phyloP scores from a whole-genome alignment of 1,140 invertebrate genomes.

The Papilio aristodemus region DNA sequence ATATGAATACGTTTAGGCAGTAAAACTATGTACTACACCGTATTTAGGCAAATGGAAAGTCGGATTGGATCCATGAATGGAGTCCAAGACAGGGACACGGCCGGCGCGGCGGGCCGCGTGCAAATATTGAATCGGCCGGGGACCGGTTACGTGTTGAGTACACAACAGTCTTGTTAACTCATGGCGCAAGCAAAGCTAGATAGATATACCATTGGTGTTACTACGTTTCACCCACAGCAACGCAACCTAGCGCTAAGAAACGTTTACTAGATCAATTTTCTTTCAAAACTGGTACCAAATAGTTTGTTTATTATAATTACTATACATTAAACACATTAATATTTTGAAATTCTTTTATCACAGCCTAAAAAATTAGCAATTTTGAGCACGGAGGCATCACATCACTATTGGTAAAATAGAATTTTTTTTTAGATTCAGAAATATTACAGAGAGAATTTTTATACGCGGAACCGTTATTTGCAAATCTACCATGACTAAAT shows the following conservation, averaged over 20 bases:
- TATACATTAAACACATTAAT: no score
- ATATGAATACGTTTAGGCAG: background rate
- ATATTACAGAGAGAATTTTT: background rate
- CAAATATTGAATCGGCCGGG: constrained; percentile 53
- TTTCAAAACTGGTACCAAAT: background rate
- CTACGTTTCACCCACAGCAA: constrained; percentile 17
- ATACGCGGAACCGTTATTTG: constrained; percentile 23
- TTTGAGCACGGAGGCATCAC: no score
- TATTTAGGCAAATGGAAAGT: constrained; percentile 35
- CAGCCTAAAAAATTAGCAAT: no score
- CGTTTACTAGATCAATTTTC: background rate
- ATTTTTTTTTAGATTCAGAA: background rate
- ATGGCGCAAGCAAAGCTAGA: constrained; percentile 14
- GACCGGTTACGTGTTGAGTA: constrained; percentile 53
- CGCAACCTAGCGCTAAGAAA: no score
- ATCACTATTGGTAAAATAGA: background rate
- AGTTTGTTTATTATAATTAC: background rate
- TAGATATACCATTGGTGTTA: background rate
- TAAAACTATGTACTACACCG: background rate
- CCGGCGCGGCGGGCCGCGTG: constrained; percentile 41
- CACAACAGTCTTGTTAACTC: constrained; percentile 38
- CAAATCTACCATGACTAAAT: constrained; percentile 31
- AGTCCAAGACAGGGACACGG: constrained; percentile 43
- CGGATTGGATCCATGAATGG: constrained; percentile 50
- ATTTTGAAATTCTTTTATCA: no score